Conservation (phyloP, 1,140 invertebrate genomes). For the Drosophila parvula region DNA sequence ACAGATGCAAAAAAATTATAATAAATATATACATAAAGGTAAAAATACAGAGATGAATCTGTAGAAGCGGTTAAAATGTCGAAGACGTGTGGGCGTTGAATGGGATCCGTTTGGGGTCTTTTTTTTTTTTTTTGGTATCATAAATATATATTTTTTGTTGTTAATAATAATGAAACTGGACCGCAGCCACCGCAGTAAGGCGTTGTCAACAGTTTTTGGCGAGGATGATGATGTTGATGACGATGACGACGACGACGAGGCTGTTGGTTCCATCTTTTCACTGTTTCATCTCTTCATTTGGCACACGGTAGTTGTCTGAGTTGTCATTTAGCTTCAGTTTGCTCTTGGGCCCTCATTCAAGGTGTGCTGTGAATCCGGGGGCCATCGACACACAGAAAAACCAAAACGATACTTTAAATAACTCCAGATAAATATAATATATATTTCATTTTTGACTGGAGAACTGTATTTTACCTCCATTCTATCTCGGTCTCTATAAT, state of each 20-base stretch:
- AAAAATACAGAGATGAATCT: constrained; percentile 41
- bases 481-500: not conserved
- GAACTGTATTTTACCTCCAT: no score
- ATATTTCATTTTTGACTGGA: no score
- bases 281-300: constrained; percentile 35
- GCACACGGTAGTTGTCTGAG: constrained; percentile 54
- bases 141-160: constrained; percentile 23
- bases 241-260: constrained; percentile 38
- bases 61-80: constrained; percentile 49
- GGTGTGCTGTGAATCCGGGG: constrained; percentile 26
- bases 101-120: constrained; percentile 40
- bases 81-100: constrained; percentile 66
- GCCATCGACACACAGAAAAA: constrained; percentile 4
- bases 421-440: no score
- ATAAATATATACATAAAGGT: constrained; percentile 38
- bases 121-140: constrained; percentile 19
- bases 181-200: constrained; percentile 63
- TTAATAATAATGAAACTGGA: constrained; percentile 68
- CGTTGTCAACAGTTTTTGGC: constrained; percentile 68
- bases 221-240: constrained; percentile 30
- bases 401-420: no score
- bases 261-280: constrained; percentile 27
- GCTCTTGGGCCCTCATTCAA: constrained; percentile 32
- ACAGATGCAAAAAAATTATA: constrained; percentile 50
- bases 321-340: constrained; percentile 40